These are phyloP conservation scores for Stigmatopora nigra DNA, from an alignment of 2,113 vertebrate species.

Conservation along the genomic window DNA sequence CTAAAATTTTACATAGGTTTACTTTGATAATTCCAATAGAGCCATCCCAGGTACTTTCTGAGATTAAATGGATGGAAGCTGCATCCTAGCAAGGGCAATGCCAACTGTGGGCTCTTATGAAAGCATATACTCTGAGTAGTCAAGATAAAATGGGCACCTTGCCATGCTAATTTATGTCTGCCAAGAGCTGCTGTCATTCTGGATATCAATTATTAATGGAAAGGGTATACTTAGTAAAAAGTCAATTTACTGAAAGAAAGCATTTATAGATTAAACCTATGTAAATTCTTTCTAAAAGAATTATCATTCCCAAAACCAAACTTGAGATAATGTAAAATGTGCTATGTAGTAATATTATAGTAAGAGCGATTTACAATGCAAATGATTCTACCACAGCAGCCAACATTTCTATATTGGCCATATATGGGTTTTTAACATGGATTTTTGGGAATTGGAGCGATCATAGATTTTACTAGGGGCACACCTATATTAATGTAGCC, in stretches of 20 bases:
- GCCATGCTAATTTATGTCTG: slow-evolving; percentile 47
- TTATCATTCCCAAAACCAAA: slow-evolving; percentile 15
- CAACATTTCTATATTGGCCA: too few species aligned
- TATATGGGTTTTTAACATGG: too few species aligned
- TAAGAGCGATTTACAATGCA: not conserved
- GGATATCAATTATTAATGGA: slow-evolving; percentile 38
- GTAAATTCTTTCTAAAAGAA: slow-evolving; percentile 19
- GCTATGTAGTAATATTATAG: slow-evolving; percentile 13
- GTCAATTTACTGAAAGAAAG: slow-evolving; percentile 41
- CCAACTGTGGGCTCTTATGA: slow-evolving; percentile 21
- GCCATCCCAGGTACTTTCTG: slow-evolving; percentile 15
- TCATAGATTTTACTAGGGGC: too few species aligned
- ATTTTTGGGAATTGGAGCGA: too few species aligned
- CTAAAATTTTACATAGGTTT: not conserved
- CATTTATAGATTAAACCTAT: slow-evolving; percentile 40
- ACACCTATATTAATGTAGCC: too few species aligned
- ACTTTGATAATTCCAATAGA: slow-evolving; percentile 6
- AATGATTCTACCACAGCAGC: not conserved
- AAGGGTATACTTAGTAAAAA: slow-evolving; percentile 48
- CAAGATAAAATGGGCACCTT: slow-evolving; percentile 37
- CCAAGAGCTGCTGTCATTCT: slow-evolving; percentile 43
- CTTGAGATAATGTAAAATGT: slow-evolving; percentile 4
- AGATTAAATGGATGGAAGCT: slow-evolving; percentile 28
- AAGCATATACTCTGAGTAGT: slow-evolving; percentile 29
- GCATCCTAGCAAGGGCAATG: slow-evolving; percentile 34